phyloP scores from a whole-genome alignment of 2,113 vertebrate species.

The Rhinogobius similis region DNA sequence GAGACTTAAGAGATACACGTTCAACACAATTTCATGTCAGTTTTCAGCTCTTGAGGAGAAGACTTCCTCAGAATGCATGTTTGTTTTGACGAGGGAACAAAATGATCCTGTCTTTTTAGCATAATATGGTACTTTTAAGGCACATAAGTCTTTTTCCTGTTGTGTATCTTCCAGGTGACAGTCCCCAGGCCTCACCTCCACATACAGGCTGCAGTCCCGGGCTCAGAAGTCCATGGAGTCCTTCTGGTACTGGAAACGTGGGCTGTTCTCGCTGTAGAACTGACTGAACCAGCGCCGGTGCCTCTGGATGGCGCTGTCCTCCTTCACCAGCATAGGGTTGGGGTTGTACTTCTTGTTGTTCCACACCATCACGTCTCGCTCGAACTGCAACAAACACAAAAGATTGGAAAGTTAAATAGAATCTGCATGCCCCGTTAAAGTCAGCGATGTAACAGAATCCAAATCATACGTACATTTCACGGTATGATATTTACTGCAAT shows the following conservation, averaged over 20 bases:
- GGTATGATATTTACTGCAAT: too few relatives aligned
- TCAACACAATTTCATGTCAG: too few relatives aligned
- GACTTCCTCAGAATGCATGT: background rate
- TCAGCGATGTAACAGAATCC: too few relatives aligned
- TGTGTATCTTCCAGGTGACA: background rate
- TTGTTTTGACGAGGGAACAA: background rate
- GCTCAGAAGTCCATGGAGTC: constrained; percentile 79
- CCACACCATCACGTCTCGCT: constrained; percentile 85
- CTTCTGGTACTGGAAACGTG: constrained; percentile 46
- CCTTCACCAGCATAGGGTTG: constrained; percentile 82
- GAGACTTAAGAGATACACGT: too few relatives aligned
- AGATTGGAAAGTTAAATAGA: background rate
- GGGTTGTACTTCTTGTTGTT: constrained; percentile 84
- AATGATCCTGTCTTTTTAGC: background rate
- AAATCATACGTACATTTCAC: too few relatives aligned
- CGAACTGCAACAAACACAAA: constrained; percentile 74
- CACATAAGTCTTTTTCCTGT: background rate
- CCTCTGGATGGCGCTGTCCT: constrained; percentile 79
- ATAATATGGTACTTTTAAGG: background rate
- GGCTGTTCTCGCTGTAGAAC: constrained; percentile 83
- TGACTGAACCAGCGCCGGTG: constrained; percentile 85
- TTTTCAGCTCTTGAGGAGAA: background rate
- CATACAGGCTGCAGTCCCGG: background rate
- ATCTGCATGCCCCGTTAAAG: background rate
- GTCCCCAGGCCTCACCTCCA: background rate